phyloP scores from a whole-genome alignment of 2,113 vertebrate species.

The Alethe diademata region DNA sequence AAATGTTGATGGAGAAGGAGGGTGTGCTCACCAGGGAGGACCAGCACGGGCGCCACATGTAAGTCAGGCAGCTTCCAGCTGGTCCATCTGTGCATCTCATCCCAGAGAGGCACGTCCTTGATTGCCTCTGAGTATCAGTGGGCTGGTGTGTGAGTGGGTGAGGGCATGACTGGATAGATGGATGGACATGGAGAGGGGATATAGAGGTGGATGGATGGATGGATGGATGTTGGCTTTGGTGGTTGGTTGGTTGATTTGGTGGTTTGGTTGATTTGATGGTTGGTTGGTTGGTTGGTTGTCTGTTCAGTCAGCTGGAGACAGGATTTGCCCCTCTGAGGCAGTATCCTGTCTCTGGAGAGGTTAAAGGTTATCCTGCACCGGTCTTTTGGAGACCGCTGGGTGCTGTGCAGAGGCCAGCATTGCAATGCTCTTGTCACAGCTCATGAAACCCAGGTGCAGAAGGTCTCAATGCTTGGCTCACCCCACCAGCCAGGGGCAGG shows the following conservation, averaged over 20 bases:
- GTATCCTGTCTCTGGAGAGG: neutral
- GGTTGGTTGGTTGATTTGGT: neutral
- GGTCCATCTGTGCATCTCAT: rapidly evolving
- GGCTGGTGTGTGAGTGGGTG: neutral
- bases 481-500: neutral
- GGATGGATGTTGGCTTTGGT: neutral
- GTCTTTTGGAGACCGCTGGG: neutral
- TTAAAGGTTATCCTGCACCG: neutral
- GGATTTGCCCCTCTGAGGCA: neutral
- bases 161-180: neutral
- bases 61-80: conserved; percentile 62
- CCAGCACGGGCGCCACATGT: conserved; percentile 86
- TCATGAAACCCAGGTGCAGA: neutral
- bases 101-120: neutral
- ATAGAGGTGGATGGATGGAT: neutral
- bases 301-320: neutral
- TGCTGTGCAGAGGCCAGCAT: neutral
- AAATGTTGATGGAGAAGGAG: conserved; percentile 99
- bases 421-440: neutral
- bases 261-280: rapidly evolving
- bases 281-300: no score
- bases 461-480: neutral
- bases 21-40: conserved; percentile 94
- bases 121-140: rapidly evolving
- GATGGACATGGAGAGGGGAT: neutral